These are phyloP conservation scores for Lepidonotus clava DNA, from an alignment of 2,888 invertebrate genomes.

Conservation along the genomic window DNA sequence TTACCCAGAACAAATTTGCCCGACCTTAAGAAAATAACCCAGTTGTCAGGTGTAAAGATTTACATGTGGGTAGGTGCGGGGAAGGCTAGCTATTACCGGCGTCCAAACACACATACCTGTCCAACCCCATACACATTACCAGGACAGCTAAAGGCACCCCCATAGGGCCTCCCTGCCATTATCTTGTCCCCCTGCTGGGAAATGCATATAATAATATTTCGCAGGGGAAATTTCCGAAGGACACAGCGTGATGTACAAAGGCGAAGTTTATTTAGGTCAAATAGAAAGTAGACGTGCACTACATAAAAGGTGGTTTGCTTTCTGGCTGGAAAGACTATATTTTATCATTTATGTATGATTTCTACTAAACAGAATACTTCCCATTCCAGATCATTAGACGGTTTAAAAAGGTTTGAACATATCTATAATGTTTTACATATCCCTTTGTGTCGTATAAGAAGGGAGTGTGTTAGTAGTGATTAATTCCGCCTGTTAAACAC, in stretches of 20 bases:
- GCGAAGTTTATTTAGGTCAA: too few relatives aligned
- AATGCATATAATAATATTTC: neutral
- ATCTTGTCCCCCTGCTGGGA: neutral
- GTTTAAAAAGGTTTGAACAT: too few relatives aligned
- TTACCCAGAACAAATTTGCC: too few relatives aligned
- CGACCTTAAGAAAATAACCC: too few relatives aligned
- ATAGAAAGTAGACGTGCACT: too few relatives aligned
- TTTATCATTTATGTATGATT: too few relatives aligned
- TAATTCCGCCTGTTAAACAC: too few relatives aligned
- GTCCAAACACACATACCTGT: neutral
- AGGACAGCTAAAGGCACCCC: constrained; percentile 5
- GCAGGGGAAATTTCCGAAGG: neutral
- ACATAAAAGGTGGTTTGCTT: neutral
- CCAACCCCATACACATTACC: neutral
- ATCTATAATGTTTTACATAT: too few relatives aligned
- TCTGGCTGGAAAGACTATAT: neutral
- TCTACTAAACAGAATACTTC: too few relatives aligned
- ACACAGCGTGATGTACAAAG: neutral
- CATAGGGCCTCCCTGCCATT: neutral
- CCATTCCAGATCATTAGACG: too few relatives aligned
- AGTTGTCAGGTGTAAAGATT: neutral
- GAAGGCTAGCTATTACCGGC: neutral
- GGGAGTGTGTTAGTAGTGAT: too few relatives aligned
- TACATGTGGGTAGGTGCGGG: neutral
- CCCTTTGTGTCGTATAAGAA: too few relatives aligned